phyloP scores from a whole-genome alignment of 2,888 invertebrate genomes.

The Drosophila conformis region DNA sequence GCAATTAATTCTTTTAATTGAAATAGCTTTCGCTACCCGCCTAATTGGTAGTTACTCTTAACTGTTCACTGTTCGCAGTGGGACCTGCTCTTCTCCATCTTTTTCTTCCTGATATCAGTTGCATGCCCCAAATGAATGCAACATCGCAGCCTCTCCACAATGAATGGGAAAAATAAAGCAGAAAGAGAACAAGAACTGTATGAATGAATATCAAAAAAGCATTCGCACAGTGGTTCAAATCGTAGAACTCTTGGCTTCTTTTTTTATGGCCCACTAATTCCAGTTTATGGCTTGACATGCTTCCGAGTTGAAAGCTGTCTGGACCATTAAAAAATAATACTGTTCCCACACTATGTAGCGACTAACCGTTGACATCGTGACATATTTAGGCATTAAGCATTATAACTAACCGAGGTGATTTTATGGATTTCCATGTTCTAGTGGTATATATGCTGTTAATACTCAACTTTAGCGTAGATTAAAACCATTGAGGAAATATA shows the following conservation, averaged over 20 bases:
- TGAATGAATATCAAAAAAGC: slow-evolving; percentile 61
- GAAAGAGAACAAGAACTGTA: slow-evolving; percentile 29
- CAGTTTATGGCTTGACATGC: slow-evolving; percentile 43
- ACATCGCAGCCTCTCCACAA: slow-evolving; percentile 48
- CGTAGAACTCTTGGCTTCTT: slow-evolving; percentile 14
- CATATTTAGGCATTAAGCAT: slow-evolving; percentile 3
- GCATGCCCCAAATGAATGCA: slow-evolving; percentile 73
- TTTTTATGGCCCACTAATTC: slow-evolving; percentile 27
- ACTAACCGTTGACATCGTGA: slow-evolving; percentile 3
- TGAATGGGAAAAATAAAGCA: slow-evolving; percentile 31
- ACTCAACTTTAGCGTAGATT: neutral
- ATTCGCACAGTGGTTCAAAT: slow-evolving; percentile 41
- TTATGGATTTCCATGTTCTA: neutral
- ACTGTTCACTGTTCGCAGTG: slow-evolving; percentile 24
- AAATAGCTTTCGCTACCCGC: slow-evolving; percentile 77
- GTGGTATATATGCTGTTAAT: neutral
- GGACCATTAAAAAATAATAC: neutral
- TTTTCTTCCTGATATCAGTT: slow-evolving; percentile 58
- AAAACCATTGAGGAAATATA: neutral
- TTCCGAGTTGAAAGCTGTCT: slow-evolving; percentile 11
- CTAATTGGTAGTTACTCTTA: slow-evolving; percentile 76
- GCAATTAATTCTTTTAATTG: slow-evolving; percentile 79
- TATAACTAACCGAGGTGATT: neutral
- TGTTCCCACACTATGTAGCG: neutral
- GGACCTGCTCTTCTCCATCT: slow-evolving; percentile 16